Evolutionary conservation across 2,888 invertebrate genomes (phyloP), one percentile per base, ranked within the genome.

Genomic region (Operophtera brumata): DNA sequence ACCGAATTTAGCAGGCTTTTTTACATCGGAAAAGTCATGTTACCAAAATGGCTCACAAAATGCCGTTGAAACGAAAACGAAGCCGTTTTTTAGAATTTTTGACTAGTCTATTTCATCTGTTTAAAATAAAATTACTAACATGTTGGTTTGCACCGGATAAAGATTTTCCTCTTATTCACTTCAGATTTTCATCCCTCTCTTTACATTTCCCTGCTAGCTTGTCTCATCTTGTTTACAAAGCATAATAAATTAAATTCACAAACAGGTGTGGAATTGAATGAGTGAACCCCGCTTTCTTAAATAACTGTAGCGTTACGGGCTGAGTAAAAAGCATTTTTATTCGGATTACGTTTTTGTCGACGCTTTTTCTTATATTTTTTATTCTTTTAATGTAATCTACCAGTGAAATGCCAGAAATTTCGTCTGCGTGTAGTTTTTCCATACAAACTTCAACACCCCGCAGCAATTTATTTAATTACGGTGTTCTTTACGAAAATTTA

Each of bases 181-280:
- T 51, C 36, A 10, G 28, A 49, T 44, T 58, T 57, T 53, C n/a
- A 59, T 59, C 57, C 55, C 61, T 47, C 55, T 35, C 49, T 54
- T 59, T 46, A 10, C 46, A 54, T 62, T 60, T 66, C 57, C 63
- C 65, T 61, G 56, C 63, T 53, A 47, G 51, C 70, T 68, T 75
- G 78, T 80, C 78, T 69, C 66, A 62, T 76, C 76, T 68, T 68
- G 69, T 80, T 78, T 74, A 67, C 62, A 49, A 44, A 62, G 56
- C 59, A 65, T 74, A 75, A 78, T 81, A 81, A 80, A 82, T 82
- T 80, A 75, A 80, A 82, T 81, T 75, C 69, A 67, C 71, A 71
- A 70, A 61, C 69, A 73, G 71, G 71, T 76, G 73, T 66, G 56
- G 65, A 69, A 64, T 64, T 64, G 57, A 66, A 65, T 55, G 64